A percentile compares a stretch with the other conserved stretches of the same genome.
Evolutionary conservation across 2,113 vertebrate species (phyloP).

Genomic region (Clinocottus analis): DNA sequence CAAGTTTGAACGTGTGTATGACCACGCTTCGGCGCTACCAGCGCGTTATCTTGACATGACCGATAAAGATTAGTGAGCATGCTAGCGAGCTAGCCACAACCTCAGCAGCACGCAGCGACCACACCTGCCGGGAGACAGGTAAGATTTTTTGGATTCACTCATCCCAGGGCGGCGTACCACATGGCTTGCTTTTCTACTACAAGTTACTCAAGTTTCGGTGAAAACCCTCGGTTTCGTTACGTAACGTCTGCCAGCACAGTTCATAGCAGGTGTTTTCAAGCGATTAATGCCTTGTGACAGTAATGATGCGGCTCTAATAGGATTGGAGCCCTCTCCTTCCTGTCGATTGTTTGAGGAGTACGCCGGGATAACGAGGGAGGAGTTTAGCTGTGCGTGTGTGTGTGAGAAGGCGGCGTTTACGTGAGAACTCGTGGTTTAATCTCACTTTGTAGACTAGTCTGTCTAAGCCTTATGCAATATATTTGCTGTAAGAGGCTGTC

Average conservation of each 20-base stretch:
- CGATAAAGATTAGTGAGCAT: slow-evolving; percentile 77
- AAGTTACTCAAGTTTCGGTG: neutral
- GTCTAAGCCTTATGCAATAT: slow-evolving; percentile 4
- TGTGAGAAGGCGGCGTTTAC: slow-evolving; percentile 27
- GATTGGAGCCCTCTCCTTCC: slow-evolving; percentile 77
- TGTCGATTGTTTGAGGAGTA: slow-evolving; percentile 57
- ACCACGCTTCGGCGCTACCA: slow-evolving; percentile 4
- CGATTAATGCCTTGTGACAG: slow-evolving; percentile 79
- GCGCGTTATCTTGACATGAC: slow-evolving; percentile 46
- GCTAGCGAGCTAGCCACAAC: slow-evolving; percentile 59
- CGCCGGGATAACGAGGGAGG: slow-evolving; percentile 42
- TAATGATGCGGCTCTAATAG: slow-evolving; percentile 83
- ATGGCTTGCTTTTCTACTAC: neutral
- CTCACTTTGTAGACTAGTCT: slow-evolving; percentile 4
- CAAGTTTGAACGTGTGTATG: slow-evolving; percentile 2
- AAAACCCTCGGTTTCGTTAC: slow-evolving; percentile 20
- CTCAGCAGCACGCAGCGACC: slow-evolving; percentile 53
- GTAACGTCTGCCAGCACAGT: slow-evolving; percentile 25
- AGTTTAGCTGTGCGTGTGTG: slow-evolving; percentile 24
- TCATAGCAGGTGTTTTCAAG: slow-evolving; percentile 59
- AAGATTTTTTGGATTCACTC: slow-evolving; percentile 2
- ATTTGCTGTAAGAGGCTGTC: neutral
- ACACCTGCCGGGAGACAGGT: slow-evolving; percentile 65
- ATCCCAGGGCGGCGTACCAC: neutral
- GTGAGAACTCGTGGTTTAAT: slow-evolving; percentile 30